A percentile compares a stretch with the other conserved stretches of the same genome.
Conservation (phyloP, 2,888 invertebrate species). For the Ernsta delagoae region DNA sequence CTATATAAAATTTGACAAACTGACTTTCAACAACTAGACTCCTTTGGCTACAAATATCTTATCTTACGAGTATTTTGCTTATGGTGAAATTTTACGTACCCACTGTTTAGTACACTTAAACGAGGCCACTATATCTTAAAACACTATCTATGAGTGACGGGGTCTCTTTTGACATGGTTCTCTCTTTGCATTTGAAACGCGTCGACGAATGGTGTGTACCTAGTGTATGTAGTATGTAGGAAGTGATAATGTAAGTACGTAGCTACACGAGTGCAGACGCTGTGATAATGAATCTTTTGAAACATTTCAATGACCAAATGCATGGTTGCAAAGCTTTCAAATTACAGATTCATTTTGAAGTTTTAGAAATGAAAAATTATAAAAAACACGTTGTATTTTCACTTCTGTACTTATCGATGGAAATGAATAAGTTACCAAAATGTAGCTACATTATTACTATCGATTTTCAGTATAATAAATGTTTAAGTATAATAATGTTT, state of each 20-base stretch:
- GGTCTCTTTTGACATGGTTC: slow-evolving; percentile 43
- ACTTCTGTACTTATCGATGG: background rate
- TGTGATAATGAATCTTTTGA: slow-evolving; percentile 27
- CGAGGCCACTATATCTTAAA: slow-evolving; percentile 42
- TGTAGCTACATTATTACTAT: no score
- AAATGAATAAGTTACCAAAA: no score
- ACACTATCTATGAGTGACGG: slow-evolving; percentile 43
- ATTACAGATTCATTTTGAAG: slow-evolving; percentile 7
- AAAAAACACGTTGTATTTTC: no score
- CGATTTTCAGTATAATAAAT: no score
- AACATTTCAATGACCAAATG: slow-evolving; percentile 2
- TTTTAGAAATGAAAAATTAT: no score
- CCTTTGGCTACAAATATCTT: no score
- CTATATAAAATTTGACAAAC: no score
- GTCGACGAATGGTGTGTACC: slow-evolving; percentile 39
- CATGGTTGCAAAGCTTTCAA: slow-evolving; percentile 22
- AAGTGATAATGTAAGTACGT: slow-evolving; percentile 1
- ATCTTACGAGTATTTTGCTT: no score
- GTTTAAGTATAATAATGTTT: no score
- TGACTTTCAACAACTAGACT: no score
- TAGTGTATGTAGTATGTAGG: no score
- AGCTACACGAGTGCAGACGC: slow-evolving; percentile 18
- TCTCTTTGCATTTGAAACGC: slow-evolving; percentile 47
- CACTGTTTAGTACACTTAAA: slow-evolving; percentile 41
- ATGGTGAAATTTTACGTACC: slow-evolving; percentile 32